These are phyloP conservation scores for Cephus runcator DNA, from an alignment of 2,888 invertebrate species.

Conservation along the genomic window DNA sequence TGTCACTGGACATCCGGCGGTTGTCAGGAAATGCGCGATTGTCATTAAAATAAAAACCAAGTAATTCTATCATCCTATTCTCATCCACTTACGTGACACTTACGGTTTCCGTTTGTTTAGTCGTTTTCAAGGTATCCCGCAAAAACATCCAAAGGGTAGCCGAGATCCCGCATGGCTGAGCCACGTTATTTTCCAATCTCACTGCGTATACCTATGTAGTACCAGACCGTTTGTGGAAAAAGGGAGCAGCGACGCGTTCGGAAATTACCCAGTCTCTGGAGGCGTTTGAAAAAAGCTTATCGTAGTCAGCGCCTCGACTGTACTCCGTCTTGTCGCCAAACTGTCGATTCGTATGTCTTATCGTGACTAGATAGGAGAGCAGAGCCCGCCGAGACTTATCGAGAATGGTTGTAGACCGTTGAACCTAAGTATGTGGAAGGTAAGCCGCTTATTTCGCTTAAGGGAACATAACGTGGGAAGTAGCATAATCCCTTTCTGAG, in stretches of 20 bases:
- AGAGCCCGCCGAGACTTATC: constrained; percentile 8
- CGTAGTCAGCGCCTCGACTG: constrained; percentile 12
- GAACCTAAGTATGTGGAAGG: constrained; percentile 1
- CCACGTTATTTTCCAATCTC: too few relatives aligned
- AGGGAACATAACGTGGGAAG: constrained; percentile 1
- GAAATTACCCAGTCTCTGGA: constrained; percentile 19
- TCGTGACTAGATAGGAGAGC: constrained; percentile 14
- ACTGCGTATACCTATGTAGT: too few relatives aligned
- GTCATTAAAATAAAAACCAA: too few relatives aligned
- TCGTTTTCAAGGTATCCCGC: too few relatives aligned
- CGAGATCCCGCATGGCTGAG: too few relatives aligned
- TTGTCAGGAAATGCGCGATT: too few relatives aligned
- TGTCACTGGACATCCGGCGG: too few relatives aligned
- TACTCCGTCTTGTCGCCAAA: constrained; percentile 14
- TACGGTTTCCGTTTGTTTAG: too few relatives aligned
- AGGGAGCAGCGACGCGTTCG: constrained; percentile 12
- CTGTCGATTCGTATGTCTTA: constrained; percentile 19
- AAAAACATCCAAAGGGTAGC: too few relatives aligned
- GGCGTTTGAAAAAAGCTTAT: constrained; percentile 19
- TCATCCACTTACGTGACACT: too few relatives aligned
- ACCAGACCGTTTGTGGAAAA: background rate
- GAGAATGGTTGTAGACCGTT: constrained; percentile 7
- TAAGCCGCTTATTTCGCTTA: constrained; percentile 5
- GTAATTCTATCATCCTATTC: too few relatives aligned
- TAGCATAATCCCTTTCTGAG: too few relatives aligned